Percentiles rank a stretch among this genome's conserved stretches.
Conservation (phyloP, 2,113 vertebrate genomes). For the Petromus typicus region DNA sequence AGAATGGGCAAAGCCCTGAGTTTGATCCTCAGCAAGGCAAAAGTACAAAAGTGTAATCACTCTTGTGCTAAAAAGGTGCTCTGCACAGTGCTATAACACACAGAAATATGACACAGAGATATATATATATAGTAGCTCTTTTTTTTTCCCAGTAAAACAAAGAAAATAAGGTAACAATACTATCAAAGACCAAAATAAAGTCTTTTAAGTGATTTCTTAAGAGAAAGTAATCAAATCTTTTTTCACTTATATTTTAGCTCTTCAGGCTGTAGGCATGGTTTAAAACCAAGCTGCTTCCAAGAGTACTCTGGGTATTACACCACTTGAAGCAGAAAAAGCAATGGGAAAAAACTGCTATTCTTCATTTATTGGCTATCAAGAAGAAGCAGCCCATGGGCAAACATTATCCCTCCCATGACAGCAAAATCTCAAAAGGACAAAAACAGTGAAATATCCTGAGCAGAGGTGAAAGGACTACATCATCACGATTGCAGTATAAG, state of each 20-base stretch:
- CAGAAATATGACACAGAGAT: constrained; percentile 39
- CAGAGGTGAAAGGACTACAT: not conserved
- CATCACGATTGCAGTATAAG: not conserved
- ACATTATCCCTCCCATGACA: constrained; percentile 26
- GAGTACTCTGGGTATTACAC: not conserved
- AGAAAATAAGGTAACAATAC: not conserved
- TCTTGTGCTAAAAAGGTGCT: not conserved
- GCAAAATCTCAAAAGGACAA: constrained; percentile 9
- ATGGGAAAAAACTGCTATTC: not conserved
- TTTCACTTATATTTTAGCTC: constrained; percentile 34
- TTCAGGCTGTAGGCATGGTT: not conserved
- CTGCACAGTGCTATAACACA: constrained; percentile 46
- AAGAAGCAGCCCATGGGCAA: not conserved
- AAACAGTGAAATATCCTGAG: not conserved
- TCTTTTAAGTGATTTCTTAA: not conserved
- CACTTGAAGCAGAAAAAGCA: constrained; percentile 36
- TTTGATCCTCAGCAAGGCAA: not conserved
- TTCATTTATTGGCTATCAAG: not conserved
- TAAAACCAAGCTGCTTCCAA: constrained; percentile 26
- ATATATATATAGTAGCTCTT: not conserved
- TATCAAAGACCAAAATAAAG: constrained; percentile 43
- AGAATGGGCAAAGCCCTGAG: not conserved
- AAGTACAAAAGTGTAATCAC: constrained; percentile 48
- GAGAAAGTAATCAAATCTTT: not conserved
- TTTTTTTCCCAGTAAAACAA: constrained; percentile 63